Conservation (phyloP, 2,888 invertebrate species). For the Papilio protenor region DNA sequence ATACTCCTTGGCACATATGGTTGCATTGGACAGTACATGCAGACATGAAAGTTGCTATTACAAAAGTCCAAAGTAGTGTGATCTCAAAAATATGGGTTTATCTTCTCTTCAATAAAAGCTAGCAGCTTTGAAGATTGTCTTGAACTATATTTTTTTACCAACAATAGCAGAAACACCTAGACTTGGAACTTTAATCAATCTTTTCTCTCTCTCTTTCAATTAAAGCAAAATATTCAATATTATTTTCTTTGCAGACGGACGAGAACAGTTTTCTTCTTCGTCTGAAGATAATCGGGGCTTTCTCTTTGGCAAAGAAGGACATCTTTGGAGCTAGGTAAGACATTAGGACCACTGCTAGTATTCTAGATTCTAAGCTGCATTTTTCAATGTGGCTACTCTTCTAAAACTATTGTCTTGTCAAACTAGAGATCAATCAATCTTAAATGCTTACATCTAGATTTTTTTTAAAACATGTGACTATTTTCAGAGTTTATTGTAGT, state of each 20-base stretch:
- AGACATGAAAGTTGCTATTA: too few species aligned
- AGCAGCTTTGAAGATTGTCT: too few species aligned
- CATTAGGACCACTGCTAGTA: neutral
- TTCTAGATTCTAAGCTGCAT: neutral
- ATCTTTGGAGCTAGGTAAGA: constrained; percentile 98
- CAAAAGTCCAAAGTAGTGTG: too few species aligned
- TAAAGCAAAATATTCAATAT: neutral
- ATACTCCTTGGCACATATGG: too few species aligned
- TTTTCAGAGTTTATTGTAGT: neutral
- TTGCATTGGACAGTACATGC: too few species aligned
- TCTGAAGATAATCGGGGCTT: constrained; percentile 93
- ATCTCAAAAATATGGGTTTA: too few species aligned
- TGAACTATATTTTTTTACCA: too few species aligned
- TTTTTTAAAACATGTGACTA: neutral
- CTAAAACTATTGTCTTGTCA: neutral
- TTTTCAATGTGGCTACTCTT: neutral
- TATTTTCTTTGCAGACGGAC: constrained; percentile 85
- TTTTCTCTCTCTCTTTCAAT: neutral
- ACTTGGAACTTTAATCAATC: too few species aligned
- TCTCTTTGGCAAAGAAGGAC: constrained; percentile 98
- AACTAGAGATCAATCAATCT: too few species aligned
- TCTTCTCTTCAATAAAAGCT: too few species aligned
- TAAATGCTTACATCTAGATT: too few species aligned
- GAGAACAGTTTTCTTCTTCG: constrained; percentile 93
- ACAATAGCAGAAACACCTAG: neutral